Percentiles rank a stretch among this genome's conserved stretches.
phyloP scores from a whole-genome alignment of 2,888 invertebrate genomes.

The Drosophila mimetica region DNA sequence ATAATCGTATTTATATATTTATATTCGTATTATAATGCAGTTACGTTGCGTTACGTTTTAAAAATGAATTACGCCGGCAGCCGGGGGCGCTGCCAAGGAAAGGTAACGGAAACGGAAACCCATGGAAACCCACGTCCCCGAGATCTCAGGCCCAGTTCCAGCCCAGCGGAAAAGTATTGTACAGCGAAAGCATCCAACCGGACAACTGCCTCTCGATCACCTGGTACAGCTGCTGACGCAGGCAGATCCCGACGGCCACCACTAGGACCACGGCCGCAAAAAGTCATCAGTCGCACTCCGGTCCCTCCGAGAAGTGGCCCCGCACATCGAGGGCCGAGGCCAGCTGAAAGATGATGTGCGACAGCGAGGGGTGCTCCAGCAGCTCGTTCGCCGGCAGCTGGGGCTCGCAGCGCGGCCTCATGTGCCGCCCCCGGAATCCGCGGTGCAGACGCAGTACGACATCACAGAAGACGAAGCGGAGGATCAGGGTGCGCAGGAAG shows the following conservation, averaged over 20 bases:
- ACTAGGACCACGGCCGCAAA: constrained; percentile 67
- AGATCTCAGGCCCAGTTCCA: constrained; percentile 38
- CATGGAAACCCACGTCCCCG: constrained; percentile 14
- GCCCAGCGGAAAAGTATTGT: constrained; percentile 57
- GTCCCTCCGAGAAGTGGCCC: constrained; percentile 84
- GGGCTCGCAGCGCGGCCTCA: constrained; percentile 94
- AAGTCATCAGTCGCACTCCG: constrained; percentile 85
- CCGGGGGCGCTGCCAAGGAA: constrained; percentile 27
- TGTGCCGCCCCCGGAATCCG: constrained; percentile 92
- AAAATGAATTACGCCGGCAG: constrained; percentile 46
- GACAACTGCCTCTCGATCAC: constrained; percentile 52
- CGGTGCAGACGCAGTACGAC: constrained; percentile 95
- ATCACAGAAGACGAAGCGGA: constrained; percentile 97
- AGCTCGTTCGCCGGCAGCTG: constrained; percentile 94
- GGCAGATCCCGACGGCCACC: constrained; percentile 63
- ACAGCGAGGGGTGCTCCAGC: constrained; percentile 92
- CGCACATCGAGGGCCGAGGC: constrained; percentile 93
- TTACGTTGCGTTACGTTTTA: constrained; percentile 32
- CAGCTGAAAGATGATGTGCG: constrained; percentile 92
- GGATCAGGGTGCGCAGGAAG: constrained; percentile 93
- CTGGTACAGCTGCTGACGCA: constrained; percentile 63
- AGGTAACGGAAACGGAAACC: constrained; percentile 39
- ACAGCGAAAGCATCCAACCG: constrained; percentile 58
- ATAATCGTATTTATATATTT: constrained; percentile 53
- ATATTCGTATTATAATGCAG: constrained; percentile 40